Base-by-base conservation (phyloP, 2,113 vertebrate genomes). In the Lasiurus borealis region DNA sequence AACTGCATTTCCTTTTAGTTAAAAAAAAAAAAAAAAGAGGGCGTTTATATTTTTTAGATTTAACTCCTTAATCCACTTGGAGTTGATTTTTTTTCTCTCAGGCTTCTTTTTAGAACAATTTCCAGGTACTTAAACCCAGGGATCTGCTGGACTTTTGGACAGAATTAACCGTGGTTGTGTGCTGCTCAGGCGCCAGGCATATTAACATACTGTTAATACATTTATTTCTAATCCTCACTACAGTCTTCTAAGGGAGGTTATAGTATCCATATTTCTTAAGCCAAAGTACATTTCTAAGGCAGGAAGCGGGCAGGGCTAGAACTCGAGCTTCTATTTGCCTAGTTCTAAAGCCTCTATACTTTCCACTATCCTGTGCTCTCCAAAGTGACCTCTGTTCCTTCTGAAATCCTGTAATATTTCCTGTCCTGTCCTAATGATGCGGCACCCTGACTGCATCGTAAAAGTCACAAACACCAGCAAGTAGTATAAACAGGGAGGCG, bases 1-100 rank as follows among this genome's bases (percentile, higher is more conserved):
- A 96, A 92, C 59, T 81, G 29, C 25, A 90, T 83, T 95, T 95
- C 91, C 81, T 85, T 81, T 83, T 64, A 59, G 64, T 81, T 72
- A 12, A 93, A 86, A 69, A 81, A 59, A 52, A 73, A n/a, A n/a
- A n/a, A 90, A 50, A 88, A 27, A 52, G 36, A 78, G n/a, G 54
- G 14, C 44, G 27, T 34, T 75, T 72, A 48, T 12, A 85, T 62
- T 44, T 95, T 96, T 87, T 64, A 95, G 59, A 93, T 76, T 95
- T 94, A 96, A 94, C 54, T 93, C 93, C 90, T 90, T 57, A 34
- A 78, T 52, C 21, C 19, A 46, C 31, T 44, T 34, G 1, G n/a
- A 46, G 29, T 25, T 90, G 64, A 48, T 23, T 23, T 52, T 52
- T n/a, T 34, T n/a, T 8, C 31, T 80, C 27, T 11, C 8, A 44